Base-by-base conservation (phyloP, 2,797 vertebrate genomes). In the Echiichthys vipera region DNA sequence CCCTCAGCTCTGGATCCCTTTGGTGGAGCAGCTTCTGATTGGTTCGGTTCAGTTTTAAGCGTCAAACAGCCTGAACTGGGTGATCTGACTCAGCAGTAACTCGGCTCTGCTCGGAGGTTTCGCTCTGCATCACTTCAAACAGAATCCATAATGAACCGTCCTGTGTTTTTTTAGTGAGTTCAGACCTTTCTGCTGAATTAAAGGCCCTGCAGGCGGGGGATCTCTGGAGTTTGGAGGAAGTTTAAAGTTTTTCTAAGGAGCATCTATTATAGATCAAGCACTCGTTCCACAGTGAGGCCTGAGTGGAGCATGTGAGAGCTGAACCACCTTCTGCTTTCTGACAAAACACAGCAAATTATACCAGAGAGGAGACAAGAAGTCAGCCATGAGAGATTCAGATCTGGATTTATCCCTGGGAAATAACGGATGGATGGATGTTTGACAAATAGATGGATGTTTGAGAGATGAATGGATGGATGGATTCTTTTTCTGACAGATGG, bases 41-140 rank as follows among this genome's bases (percentile, higher is more conserved):
- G n/a, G n/a, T 62, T 14, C 4, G 37, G 22, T 29, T 56, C 20
- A n/a, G 59, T 45, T 24, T 42, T 9, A n/a, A 9, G 54, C 24
- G 42, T 45, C n/a, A 25, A 51, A 43, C 9, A 24, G 24, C 13
- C n/a, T 37, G 34, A 49, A 22, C 37, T 27, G 7, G 8, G 8
- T 1, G 50, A 17, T 57, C 40, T 71, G 71, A 78, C 71, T 78
- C 78, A 75, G 71, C 78, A 63, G 71, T 15, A 51, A 13, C n/a
- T 2, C 2, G 0, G 12, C 51, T 64, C 53, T 42, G 76, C 77
- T 65, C 14, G 2, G 32, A 77, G 70, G 61, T 40, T 63, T n/a
- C n/a, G n/a, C n/a, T n/a, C n/a, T n/a, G n/a, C n/a, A n/a, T 39
- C 11, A 17, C 65, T 80, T 83, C 73, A 80, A 76, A 81, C 75